Conservation (phyloP, 2,888 invertebrate genomes). For the Dolomedes plantarius region DNA sequence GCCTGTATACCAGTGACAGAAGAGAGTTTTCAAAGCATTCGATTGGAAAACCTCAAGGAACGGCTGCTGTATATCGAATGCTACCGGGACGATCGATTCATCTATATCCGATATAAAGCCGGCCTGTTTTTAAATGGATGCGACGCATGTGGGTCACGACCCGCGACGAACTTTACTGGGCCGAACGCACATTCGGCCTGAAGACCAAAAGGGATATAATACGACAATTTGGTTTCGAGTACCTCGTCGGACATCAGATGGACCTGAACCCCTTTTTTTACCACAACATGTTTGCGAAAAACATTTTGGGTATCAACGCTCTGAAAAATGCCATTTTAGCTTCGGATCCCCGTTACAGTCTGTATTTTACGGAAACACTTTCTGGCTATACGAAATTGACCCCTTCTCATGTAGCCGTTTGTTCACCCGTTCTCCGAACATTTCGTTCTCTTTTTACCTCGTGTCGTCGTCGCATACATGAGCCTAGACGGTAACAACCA, state of each 20-base stretch:
- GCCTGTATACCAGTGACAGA: conserved; percentile 25
- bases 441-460: conserved; percentile 22
- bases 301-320: conserved; percentile 34
- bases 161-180: conserved; percentile 36
- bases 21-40: neutral
- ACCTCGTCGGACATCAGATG: conserved; percentile 32
- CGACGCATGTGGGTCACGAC: conserved; percentile 40
- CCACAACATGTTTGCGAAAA: conserved; percentile 49
- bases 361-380: conserved; percentile 30
- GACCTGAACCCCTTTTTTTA: conserved; percentile 37
- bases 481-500: conserved; percentile 46
- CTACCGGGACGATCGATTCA: conserved; percentile 8
- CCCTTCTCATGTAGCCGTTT: neutral
- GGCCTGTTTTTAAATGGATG: conserved; percentile 32
- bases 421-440: conserved; percentile 13
- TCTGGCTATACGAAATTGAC: conserved; percentile 19
- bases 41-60: conserved; percentile 13
- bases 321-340: conserved; percentile 38
- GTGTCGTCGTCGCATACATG: conserved; percentile 17
- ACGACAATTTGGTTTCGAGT: conserved; percentile 9
- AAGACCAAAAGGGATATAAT: conserved; percentile 4
- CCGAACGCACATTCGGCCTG: conserved; percentile 3
- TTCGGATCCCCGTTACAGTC: conserved; percentile 26
- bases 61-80: conserved; percentile 33
- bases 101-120: conserved; percentile 25